phyloP scores from a whole-genome alignment of 1,140 invertebrate genomes.

The Panagrolaimus sp. region DNA sequence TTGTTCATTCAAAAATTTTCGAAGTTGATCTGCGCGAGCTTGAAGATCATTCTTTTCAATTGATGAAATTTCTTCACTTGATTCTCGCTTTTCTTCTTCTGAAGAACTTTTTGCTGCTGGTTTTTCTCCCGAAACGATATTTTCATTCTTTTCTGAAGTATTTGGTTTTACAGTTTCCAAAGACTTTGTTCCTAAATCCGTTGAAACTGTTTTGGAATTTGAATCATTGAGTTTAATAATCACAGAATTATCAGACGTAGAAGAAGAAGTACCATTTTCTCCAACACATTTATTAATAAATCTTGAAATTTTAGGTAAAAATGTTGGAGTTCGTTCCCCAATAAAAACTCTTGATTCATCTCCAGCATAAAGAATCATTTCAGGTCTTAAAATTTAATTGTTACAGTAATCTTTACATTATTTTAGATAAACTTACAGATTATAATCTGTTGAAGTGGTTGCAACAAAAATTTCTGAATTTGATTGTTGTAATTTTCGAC shows the following conservation, averaged over 20 bases:
- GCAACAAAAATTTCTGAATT: constrained; percentile 26
- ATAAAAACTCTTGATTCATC: constrained; percentile 33
- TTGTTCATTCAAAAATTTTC: neutral
- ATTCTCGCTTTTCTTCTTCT: neutral
- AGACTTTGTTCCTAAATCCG: neutral
- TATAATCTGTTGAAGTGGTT: constrained; percentile 32
- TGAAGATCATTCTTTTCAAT: neutral
- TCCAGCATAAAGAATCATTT: constrained; percentile 34
- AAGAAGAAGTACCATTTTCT: no score
- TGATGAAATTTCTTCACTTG: neutral
- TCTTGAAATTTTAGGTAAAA: neutral
- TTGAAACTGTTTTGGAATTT: neutral
- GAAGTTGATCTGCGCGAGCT: neutral
- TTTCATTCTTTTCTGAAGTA: no score
- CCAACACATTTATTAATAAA: constrained; percentile 5
- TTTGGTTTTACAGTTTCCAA: neutral
- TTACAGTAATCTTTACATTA: no score
- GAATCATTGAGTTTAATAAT: constrained; percentile 1
- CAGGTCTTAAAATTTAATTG: neutral
- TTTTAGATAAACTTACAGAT: neutral
- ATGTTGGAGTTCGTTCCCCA: constrained; percentile 16
- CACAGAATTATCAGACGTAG: neutral
- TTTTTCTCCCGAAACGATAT: no score
- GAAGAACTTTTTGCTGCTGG: neutral
- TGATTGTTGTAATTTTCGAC: constrained; percentile 26